Evolutionary conservation across 2,888 invertebrate species (phyloP).

Genomic region (Metopia argyrocephala): DNA sequence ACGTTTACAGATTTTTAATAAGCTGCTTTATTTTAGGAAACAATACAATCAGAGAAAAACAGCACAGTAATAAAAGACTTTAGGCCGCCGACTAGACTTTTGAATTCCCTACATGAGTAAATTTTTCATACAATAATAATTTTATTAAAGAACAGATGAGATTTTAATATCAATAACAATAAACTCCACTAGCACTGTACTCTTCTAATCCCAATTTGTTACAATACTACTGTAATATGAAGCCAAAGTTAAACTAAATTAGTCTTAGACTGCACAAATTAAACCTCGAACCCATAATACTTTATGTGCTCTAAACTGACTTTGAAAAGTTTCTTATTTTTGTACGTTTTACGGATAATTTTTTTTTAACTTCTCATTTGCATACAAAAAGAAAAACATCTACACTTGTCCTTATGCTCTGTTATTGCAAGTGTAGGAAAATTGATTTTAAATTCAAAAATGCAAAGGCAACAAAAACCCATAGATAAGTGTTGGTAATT

Average conservation of each 20-base stretch:
- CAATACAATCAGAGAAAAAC: background rate
- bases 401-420: background rate
- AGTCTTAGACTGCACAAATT: background rate
- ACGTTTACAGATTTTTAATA: conserved; percentile 63
- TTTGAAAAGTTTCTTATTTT: background rate
- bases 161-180: no score
- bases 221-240: no score
- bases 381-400: background rate
- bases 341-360: background rate
- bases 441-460: conserved; percentile 46
- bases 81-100: no score
- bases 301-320: conserved; percentile 1
- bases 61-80: no score
- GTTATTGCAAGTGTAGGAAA: conserved; percentile 10
- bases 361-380: background rate
- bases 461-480: background rate
- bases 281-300: conserved; percentile 7
- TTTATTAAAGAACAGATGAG: no score
- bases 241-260: no score
- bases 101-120: no score
- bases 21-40: conserved; percentile 54
- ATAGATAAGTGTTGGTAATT: conserved; percentile 51
- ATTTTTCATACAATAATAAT: no score
- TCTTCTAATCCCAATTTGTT: no score
- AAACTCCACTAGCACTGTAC: no score